These are phyloP conservation scores for Lycorma delicatula DNA, from an alignment of 1,140 invertebrate genomes.

Conservation along the genomic window DNA sequence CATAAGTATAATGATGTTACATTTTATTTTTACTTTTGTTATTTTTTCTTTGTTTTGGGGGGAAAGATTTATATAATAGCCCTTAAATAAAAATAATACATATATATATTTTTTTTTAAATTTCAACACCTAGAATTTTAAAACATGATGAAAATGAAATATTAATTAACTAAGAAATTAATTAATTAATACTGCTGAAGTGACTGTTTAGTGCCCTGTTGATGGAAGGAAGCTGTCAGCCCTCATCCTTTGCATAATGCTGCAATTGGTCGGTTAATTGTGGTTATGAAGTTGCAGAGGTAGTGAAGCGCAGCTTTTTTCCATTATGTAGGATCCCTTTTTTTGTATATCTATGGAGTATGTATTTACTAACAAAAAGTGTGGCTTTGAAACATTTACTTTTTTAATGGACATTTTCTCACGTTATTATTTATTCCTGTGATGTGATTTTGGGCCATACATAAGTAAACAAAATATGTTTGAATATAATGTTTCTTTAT, in stretches of 20 bases:
- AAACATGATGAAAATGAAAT: too few species aligned
- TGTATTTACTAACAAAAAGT: slow-evolving; percentile 20
- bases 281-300: too few species aligned
- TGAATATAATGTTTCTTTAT: slow-evolving; percentile 5
- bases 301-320: too few species aligned
- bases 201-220: slow-evolving; percentile 1
- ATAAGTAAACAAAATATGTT: slow-evolving; percentile 2
- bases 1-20: slow-evolving; percentile 15
- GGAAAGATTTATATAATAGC: slow-evolving; percentile 16
- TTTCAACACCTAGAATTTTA: neutral
- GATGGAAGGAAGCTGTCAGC: neutral
- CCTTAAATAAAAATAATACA: too few species aligned
- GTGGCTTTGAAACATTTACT: slow-evolving; percentile 19
- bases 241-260: too few species aligned
- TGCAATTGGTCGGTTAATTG: too few species aligned
- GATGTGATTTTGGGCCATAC: slow-evolving; percentile 12
- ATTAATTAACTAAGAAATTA: neutral
- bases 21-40: too few species aligned
- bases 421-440: slow-evolving; percentile 20
- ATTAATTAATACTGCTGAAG: neutral
- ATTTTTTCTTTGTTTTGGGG: too few species aligned
- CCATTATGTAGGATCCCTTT: slow-evolving; percentile 13
- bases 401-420: slow-evolving; percentile 19
- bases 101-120: neutral
- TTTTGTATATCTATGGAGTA: slow-evolving; percentile 19